A percentile compares a stretch with the other conserved stretches of the same genome.
phyloP scores from a whole-genome alignment of 2,888 invertebrate species.

The Drosophila prolongata region DNA sequence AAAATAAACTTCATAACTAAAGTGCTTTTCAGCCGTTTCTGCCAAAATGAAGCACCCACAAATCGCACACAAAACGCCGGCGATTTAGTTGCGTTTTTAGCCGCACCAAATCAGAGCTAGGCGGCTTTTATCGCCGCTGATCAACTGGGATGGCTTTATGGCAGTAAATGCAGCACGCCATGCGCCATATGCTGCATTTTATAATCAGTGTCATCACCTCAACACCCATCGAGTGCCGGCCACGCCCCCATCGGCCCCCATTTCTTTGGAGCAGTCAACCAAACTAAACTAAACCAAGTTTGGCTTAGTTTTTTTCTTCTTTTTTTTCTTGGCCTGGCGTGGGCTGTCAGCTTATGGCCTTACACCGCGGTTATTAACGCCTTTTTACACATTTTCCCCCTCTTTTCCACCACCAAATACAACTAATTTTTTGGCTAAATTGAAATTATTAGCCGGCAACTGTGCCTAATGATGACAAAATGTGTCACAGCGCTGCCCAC shows the following conservation, averaged over 20 bases:
- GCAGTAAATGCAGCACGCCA: conserved; percentile 7
- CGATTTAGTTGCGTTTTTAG: conserved; percentile 27
- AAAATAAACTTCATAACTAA: conserved; percentile 14
- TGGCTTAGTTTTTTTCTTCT: conserved; percentile 11
- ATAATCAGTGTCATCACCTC: conserved; percentile 75
- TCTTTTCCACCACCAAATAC: conserved; percentile 37
- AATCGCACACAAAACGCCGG: conserved; percentile 24
- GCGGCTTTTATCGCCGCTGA: conserved; percentile 26
- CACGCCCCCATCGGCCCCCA: conserved; percentile 46
- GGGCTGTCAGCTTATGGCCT: conserved; percentile 66
- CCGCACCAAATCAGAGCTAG: conserved; percentile 21
- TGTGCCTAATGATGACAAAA: conserved; percentile 82
- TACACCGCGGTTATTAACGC: conserved; percentile 66
- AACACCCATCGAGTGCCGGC: conserved; percentile 53
- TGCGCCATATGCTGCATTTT: conserved; percentile 50
- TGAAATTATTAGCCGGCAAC: conserved; percentile 79
- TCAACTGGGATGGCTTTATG: conserved; percentile 33
- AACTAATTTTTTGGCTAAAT: conserved; percentile 73
- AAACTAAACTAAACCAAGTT: conserved; percentile 13
- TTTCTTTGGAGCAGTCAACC: conserved; percentile 12
- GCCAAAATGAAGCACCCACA: conserved; percentile 20
- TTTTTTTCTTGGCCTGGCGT: conserved; percentile 43
- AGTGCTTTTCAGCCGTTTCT: conserved; percentile 10
- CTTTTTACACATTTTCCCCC: conserved; percentile 39
- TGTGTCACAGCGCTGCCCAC: conserved; percentile 80